These are phyloP conservation scores for Tachystola acroxantha DNA, from an alignment of 2,888 invertebrate genomes.

Conservation along the genomic window DNA sequence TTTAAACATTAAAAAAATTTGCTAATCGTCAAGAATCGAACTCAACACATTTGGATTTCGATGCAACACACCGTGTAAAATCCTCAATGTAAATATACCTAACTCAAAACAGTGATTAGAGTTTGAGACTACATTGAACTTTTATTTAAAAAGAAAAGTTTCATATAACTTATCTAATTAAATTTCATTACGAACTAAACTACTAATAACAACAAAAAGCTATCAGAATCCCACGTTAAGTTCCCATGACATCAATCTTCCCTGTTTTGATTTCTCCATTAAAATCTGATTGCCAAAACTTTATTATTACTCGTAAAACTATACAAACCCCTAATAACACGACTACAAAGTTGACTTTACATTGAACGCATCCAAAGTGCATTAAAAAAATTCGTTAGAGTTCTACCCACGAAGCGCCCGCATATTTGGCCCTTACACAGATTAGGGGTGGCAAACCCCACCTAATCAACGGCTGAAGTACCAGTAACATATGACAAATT, in stretches of 20 bases:
- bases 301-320: conserved; percentile 4
- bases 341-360: conserved; percentile 20
- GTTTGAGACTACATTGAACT: too few species aligned
- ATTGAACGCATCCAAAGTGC: conserved; percentile 7
- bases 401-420: conserved; percentile 45
- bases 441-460: conserved; percentile 53
- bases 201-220: conserved; percentile 30
- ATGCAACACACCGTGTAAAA: too few species aligned
- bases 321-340: conserved; percentile 12
- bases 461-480: conserved; percentile 33
- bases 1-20: too few species aligned
- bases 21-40: too few species aligned
- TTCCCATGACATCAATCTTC: conserved; percentile 68
- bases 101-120: too few species aligned
- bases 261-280: conserved; percentile 65
- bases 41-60: too few species aligned
- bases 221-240: conserved; percentile 45
- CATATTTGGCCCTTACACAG: conserved; percentile 53
- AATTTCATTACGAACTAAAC: too few species aligned
- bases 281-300: conserved; percentile 52
- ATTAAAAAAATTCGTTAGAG: conserved; percentile 40
- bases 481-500: conserved; percentile 35
- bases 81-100: too few species aligned
- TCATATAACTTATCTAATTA: too few species aligned
- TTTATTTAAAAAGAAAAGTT: too few species aligned